Evolutionary conservation across 1,140 invertebrate species (phyloP), one percentile per base, ranked within the genome.

Genomic region (Papilio machaon): DNA sequence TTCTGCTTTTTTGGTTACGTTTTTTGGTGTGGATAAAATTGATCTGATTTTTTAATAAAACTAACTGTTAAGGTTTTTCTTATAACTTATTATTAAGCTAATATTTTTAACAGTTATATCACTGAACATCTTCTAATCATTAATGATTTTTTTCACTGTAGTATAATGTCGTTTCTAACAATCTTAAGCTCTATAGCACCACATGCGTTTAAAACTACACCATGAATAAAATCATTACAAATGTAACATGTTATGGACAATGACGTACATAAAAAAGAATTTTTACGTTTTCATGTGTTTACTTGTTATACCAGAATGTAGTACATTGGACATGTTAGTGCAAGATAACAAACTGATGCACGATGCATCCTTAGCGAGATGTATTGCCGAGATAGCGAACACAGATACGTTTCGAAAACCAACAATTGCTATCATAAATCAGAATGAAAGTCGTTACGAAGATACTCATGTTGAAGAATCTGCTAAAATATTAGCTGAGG

Each of bases 351-450:
- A 74, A 17, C n/a, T 23, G 10, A 19, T 47, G 4, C 19, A 78
- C 7, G 38, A 30, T 15, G 17, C 6, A 5, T 58, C 77, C 35
- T 10, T 79, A 64, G 58, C 54, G 60, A 79, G 64, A 64, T 79
- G 77, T 19, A 79, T 64, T 49, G 30, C 60, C 17, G 58, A 38
- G n/a, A 38, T 79, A 43, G 77, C 38, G 1, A 43, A 79, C 17
- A 19, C 2, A 7, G 43, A 47, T 64, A 15, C 10, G 8, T 46
- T 64, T 23, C 35, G 54, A 67, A 78, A 19, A 30, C 76, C 30
- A 46, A 79, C 77, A 79, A 38, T 79, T n/a, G 43, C 43, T n/a
- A 47, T 79, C 9, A 79, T 60, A 19, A 64, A 60, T 64, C 8
- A 46, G 19, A 64, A 67, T 43, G 7, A 54, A 17, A 38, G 38